A percentile compares a stretch with the other conserved stretches of the same genome.
These are phyloP conservation scores for Rhombomys opimus DNA, from an alignment of 2,113 vertebrate genomes.

Conservation along the genomic window DNA sequence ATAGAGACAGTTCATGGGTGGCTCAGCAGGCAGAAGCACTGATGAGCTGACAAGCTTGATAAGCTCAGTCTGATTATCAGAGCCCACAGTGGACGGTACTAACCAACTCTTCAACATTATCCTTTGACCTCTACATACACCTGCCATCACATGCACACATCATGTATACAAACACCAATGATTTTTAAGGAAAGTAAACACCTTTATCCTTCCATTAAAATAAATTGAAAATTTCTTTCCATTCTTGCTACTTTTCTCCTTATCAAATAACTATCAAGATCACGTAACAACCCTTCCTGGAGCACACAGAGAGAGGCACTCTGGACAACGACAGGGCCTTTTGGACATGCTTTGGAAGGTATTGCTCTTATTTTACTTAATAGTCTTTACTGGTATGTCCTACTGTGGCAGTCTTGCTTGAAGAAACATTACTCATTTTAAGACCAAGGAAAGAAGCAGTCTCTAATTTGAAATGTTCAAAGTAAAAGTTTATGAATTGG, in stretches of 20 bases:
- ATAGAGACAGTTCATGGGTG: not conserved
- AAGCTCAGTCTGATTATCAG: not conserved
- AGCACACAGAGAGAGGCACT: not conserved
- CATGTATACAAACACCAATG: not conserved
- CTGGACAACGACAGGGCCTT: not conserved
- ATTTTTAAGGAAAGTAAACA: not conserved
- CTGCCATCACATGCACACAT: no score
- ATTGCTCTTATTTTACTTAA: not conserved
- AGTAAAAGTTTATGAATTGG: not conserved
- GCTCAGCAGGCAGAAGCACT: not conserved
- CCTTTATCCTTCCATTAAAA: not conserved
- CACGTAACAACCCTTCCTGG: not conserved
- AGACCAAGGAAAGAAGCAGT: not conserved
- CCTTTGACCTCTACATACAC: not conserved
- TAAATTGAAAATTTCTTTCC: not conserved
- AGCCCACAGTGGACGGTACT: no score
- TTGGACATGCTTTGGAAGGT: not conserved
- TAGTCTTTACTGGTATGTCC: not conserved
- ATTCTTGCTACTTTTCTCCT: not conserved
- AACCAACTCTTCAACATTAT: not conserved
- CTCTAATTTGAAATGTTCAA: not conserved
- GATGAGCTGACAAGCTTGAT: no score
- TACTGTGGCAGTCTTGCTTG: not conserved
- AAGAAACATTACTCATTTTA: slow-evolving; percentile 17
- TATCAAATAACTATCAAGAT: not conserved